Evolutionary conservation across 92 coral and sea anemone genomes (phyloP).

Genomic region (Parazoanthus atlanticus): DNA sequence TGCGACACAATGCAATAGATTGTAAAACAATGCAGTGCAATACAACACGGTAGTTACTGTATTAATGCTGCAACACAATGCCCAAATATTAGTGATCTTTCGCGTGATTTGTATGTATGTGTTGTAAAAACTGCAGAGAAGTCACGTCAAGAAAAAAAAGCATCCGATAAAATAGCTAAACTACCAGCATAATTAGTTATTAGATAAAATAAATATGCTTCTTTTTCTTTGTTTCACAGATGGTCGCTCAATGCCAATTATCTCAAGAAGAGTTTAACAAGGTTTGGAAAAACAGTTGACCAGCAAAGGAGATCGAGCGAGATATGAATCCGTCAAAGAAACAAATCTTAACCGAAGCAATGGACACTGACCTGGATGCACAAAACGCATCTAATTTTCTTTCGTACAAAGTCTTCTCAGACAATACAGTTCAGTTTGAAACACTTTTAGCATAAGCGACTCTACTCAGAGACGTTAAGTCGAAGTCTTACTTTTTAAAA

Average conservation of each 20-base stretch:
- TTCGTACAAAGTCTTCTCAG: not conserved
- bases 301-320: not conserved
- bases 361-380: not conserved
- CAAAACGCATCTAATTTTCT: not conserved
- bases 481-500: not conserved
- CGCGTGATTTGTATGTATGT: too few relatives aligned
- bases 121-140: too few relatives aligned
- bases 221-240: not conserved
- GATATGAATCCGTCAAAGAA: not conserved
- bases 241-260: slow-evolving; percentile 37
- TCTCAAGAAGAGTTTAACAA: slow-evolving; percentile 27
- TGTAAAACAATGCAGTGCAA: too few relatives aligned
- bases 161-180: not conserved
- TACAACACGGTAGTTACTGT: too few relatives aligned
- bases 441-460: not conserved
- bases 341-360: too few relatives aligned
- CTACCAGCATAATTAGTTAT: not conserved
- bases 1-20: too few relatives aligned
- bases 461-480: not conserved
- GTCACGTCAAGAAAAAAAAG: too few relatives aligned
- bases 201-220: not conserved
- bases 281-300: not conserved
- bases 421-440: not conserved
- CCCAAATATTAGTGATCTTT: too few relatives aligned
- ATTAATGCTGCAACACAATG: too few relatives aligned